Percentiles rank a stretch among this genome's conserved stretches.
These are phyloP conservation scores for Drosophila putrida DNA, from an alignment of 2,888 invertebrate species.

Conservation along the genomic window DNA sequence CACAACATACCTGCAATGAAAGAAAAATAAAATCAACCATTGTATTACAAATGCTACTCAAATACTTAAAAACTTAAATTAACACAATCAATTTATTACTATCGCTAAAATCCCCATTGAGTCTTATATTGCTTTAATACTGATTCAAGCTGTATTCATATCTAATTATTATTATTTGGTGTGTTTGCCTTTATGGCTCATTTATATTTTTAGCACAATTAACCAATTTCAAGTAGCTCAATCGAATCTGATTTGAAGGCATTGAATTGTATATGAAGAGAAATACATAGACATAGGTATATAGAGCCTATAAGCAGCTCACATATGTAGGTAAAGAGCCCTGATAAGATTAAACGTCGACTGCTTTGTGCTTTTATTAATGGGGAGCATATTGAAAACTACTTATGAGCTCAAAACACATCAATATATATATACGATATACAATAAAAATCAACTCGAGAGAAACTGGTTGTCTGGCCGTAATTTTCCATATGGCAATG, in stretches of 20 bases:
- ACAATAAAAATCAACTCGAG: not conserved
- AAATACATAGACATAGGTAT: slow-evolving; percentile 10
- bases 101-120: slow-evolving; percentile 18
- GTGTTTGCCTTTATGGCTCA: slow-evolving; percentile 24
- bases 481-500: slow-evolving; percentile 68
- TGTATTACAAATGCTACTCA: slow-evolving; percentile 7
- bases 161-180: slow-evolving; percentile 23
- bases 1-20: slow-evolving; percentile 70
- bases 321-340: slow-evolving; percentile 2
- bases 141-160: slow-evolving; percentile 5
- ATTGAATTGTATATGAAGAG: not conserved
- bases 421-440: not conserved
- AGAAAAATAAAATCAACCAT: slow-evolving; percentile 26
- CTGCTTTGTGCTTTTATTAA: slow-evolving; percentile 25
- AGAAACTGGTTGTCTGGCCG: slow-evolving; percentile 61
- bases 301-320: slow-evolving; percentile 5
- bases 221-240: slow-evolving; percentile 41
- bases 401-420: slow-evolving; percentile 23
- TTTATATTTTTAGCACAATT: slow-evolving; percentile 58
- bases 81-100: slow-evolving; percentile 22
- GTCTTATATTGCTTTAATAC: slow-evolving; percentile 1
- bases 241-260: slow-evolving; percentile 34
- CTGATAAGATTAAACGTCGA: slow-evolving; percentile 51
- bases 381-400: slow-evolving; percentile 42
- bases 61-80: slow-evolving; percentile 11